Evolutionary conservation across 2,113 vertebrate genomes (phyloP).

Genomic region (Spermophilus dauricus): DNA sequence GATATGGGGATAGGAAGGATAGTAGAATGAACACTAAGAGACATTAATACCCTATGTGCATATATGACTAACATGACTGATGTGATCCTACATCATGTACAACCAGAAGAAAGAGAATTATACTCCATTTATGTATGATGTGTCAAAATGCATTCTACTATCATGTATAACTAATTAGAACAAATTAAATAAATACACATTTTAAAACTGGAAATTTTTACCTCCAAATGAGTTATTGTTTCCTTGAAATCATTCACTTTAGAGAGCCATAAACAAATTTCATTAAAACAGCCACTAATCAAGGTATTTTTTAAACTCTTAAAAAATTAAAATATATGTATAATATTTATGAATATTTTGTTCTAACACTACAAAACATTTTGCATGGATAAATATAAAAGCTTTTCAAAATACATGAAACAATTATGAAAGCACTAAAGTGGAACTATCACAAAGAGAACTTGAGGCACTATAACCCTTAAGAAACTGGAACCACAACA

Average conservation of each 20-base stretch:
- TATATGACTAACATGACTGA: too few species aligned
- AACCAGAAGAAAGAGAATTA: too few species aligned
- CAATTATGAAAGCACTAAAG: neutral
- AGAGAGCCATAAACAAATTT: slow-evolving; percentile 18
- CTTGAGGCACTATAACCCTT: neutral
- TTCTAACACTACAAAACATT: neutral
- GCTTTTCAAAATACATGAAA: slow-evolving; percentile 1
- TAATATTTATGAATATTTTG: slow-evolving; percentile 10
- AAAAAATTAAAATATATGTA: neutral
- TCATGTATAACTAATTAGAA: too few species aligned
- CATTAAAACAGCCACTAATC: neutral
- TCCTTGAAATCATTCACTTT: neutral
- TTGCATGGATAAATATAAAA: neutral
- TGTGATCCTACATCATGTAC: too few species aligned
- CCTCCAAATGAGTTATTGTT: slow-evolving; percentile 2
- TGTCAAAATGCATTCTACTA: too few species aligned
- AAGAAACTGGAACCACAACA: neutral
- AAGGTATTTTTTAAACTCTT: slow-evolving; percentile 7
- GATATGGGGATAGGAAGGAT: too few species aligned
- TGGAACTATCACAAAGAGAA: neutral
- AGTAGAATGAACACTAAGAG: too few species aligned
- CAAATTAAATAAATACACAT: neutral
- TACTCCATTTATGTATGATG: too few species aligned
- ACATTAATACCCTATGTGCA: too few species aligned
- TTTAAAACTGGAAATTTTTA: neutral